These are phyloP conservation scores for Ovis aries DNA, from an alignment of 2,113 vertebrate species.

Conservation along the genomic window DNA sequence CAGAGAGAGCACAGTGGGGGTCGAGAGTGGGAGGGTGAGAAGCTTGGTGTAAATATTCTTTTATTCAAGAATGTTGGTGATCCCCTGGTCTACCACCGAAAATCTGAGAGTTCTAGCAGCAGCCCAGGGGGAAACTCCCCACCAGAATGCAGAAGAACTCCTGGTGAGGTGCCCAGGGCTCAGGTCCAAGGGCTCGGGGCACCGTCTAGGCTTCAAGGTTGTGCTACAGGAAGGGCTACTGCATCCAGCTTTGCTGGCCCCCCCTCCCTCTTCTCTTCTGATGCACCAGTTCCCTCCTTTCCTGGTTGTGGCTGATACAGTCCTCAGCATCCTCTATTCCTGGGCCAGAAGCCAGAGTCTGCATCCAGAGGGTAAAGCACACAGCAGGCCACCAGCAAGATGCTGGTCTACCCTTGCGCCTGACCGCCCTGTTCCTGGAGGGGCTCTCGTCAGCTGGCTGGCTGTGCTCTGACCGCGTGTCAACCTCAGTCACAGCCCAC, in stretches of 20 bases:
- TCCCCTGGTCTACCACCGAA: not conserved
- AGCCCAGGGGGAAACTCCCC: not conserved
- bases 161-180: not conserved
- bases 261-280: not conserved
- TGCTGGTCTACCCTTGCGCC: not conserved
- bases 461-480: not conserved
- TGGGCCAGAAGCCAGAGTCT: not conserved
- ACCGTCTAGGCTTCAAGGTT: not conserved
- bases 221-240: not conserved
- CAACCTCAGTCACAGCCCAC: not conserved
- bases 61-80: not conserved
- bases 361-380: not conserved
- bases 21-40: not conserved
- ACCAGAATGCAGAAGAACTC: not conserved
- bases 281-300: not conserved
- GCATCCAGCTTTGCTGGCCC: not conserved
- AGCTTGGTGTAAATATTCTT: not conserved
- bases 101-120: not conserved
- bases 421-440: not conserved
- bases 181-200: not conserved
- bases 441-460: not conserved
- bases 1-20: not conserved
- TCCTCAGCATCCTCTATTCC: not conserved
- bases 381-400: not conserved
- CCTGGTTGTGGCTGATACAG: too few relatives aligned